These are phyloP conservation scores for Scopus umbretta DNA, from an alignment of 2,113 vertebrate genomes.

Conservation along the genomic window DNA sequence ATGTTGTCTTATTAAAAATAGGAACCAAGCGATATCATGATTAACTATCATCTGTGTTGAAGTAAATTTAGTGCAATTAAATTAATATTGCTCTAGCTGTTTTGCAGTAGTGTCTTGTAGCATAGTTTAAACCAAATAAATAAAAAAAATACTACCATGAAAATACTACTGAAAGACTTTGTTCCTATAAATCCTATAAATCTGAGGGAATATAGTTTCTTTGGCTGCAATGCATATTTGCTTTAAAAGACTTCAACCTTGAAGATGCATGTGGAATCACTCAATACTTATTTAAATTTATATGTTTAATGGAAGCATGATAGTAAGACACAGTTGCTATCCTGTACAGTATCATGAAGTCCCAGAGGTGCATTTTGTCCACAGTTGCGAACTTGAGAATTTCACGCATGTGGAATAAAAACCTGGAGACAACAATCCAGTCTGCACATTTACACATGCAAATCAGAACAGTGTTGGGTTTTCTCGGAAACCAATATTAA, in stretches of 20 bases:
- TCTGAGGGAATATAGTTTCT: not conserved
- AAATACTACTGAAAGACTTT: not conserved
- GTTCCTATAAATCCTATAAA: not conserved
- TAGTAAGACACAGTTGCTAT: not conserved
- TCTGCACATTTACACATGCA: not conserved
- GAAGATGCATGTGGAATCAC: not conserved
- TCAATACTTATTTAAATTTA: not conserved
- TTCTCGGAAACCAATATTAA: not conserved
- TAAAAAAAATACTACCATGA: not conserved
- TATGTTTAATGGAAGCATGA: not conserved
- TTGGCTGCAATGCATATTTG: not conserved
- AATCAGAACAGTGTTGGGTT: not conserved
- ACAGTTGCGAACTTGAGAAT: not conserved
- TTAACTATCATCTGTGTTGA: not conserved
- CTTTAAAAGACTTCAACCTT: not conserved
- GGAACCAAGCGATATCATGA: rapidly evolving
- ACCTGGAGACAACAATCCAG: not conserved
- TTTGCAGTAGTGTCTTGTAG: not conserved
- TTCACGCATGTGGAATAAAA: not conserved
- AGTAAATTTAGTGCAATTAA: not conserved
- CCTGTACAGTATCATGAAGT: rapidly evolving
- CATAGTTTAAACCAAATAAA: not conserved
- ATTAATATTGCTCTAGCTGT: not conserved
- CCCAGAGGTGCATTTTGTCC: not conserved
- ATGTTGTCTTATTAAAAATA: not conserved